phyloP scores from a whole-genome alignment of 2,888 invertebrate genomes.

The Leptinotarsa rubiginosa region DNA sequence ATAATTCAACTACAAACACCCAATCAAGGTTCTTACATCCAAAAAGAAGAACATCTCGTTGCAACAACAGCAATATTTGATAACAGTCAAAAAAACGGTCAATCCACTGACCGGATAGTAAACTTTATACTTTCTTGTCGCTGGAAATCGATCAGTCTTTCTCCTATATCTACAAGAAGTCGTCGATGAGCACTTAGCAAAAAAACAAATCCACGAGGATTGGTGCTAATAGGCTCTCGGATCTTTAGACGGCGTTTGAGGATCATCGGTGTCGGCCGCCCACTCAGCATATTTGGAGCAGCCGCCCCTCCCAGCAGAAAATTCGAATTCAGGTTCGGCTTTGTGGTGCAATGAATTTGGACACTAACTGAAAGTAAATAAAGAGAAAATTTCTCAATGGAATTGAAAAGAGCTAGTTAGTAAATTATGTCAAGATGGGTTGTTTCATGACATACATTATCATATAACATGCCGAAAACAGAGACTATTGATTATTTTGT shows the following conservation, averaged over 20 bases:
- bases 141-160: conserved; percentile 18
- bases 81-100: no score
- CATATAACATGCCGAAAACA: no score
- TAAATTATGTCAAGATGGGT: no score
- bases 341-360: not conserved
- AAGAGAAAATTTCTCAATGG: no score
- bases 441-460: no score
- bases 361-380: no score
- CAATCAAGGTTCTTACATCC: no score
- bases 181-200: conserved; percentile 32
- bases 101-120: not conserved
- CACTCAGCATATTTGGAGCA: conserved; percentile 47
- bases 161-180: conserved; percentile 27
- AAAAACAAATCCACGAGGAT: conserved; percentile 46
- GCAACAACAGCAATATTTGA: no score
- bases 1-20: no score
- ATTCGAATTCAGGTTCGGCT: not conserved
- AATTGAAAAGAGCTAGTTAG: no score
- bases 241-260: conserved; percentile 48
- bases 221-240: conserved; percentile 46
- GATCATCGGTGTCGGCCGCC: conserved; percentile 44
- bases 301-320: conserved; percentile 18
- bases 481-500: no score
- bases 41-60: no score
- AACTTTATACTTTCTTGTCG: not conserved